Evolutionary conservation across 1,140 invertebrate species (phyloP).

Genomic region (Panulirus ornatus): DNA sequence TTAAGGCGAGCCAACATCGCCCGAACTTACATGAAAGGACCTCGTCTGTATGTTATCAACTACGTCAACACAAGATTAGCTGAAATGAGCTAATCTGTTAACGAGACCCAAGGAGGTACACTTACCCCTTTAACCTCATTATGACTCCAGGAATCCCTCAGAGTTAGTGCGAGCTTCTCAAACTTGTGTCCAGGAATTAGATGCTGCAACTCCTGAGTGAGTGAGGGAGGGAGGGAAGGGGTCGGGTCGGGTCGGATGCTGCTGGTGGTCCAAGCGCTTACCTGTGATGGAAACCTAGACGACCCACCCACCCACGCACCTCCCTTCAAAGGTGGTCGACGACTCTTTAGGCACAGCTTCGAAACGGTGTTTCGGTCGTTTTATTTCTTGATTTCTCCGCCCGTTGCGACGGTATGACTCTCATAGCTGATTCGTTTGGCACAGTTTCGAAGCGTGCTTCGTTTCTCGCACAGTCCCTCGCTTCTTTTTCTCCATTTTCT

Average conservation of each 20-base stretch:
- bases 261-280: neutral
- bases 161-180: neutral
- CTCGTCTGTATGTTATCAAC: slow-evolving; percentile 5
- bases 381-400: no score
- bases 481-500: no score
- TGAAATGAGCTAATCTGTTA: slow-evolving; percentile 45
- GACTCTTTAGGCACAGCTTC: no score
- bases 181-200: neutral
- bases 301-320: neutral
- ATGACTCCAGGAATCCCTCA: neutral
- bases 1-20: slow-evolving; percentile 18
- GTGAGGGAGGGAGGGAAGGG: neutral
- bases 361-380: no score
- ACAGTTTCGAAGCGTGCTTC: no score
- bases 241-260: neutral
- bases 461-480: no score
- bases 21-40: slow-evolving; percentile 16
- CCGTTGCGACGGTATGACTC: no score
- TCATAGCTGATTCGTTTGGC: no score
- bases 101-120: slow-evolving; percentile 35
- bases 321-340: no score
- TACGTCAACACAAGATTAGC: slow-evolving; percentile 43
- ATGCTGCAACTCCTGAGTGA: neutral
- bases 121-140: slow-evolving; percentile 38
- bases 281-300: neutral